Conservation (phyloP, 1,140 invertebrate species). For the Hylyphantes graminicola region DNA sequence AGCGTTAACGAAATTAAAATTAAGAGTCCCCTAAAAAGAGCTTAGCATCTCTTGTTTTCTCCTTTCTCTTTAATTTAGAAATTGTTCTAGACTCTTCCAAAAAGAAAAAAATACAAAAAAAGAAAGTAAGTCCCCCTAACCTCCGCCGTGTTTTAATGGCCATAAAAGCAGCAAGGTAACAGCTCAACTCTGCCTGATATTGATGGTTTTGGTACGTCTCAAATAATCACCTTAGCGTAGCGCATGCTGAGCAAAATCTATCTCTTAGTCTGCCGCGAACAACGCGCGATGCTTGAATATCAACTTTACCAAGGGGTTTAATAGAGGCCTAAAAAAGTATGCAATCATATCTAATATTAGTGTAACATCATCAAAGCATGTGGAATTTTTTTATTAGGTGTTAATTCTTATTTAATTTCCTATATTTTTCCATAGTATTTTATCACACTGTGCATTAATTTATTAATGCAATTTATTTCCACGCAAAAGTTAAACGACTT, state of each 20-base stretch:
- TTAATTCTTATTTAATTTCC: too few species aligned
- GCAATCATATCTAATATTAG: too few species aligned
- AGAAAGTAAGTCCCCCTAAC: slow-evolving; percentile 36
- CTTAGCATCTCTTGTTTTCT: slow-evolving; percentile 40
- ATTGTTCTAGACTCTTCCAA: slow-evolving; percentile 29
- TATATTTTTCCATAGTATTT: too few species aligned
- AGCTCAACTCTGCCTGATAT: slow-evolving; percentile 46
- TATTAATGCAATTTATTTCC: too few species aligned
- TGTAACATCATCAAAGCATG: too few species aligned
- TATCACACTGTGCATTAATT: too few species aligned
- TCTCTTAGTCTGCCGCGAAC: slow-evolving; percentile 25
- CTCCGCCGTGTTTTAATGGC: slow-evolving; percentile 33
- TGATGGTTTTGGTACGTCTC: slow-evolving; percentile 44
- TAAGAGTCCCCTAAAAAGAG: slow-evolving; percentile 31
- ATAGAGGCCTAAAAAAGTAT: too few species aligned
- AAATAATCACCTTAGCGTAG: slow-evolving; percentile 50
- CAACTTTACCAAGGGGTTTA: too few species aligned
- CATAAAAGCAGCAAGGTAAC: slow-evolving; percentile 51
- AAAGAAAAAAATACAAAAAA: slow-evolving; percentile 23
- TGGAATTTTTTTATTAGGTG: too few species aligned
- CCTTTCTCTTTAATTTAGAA: slow-evolving; percentile 35
- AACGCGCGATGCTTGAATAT: neutral
- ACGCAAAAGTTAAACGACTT: too few species aligned
- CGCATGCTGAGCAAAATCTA: slow-evolving; percentile 33
- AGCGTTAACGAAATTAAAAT: slow-evolving; percentile 54